A percentile compares a stretch with the other conserved stretches of the same genome.
phyloP scores from a whole-genome alignment of 1,140 invertebrate genomes.

The Listronotus oregonensis region DNA sequence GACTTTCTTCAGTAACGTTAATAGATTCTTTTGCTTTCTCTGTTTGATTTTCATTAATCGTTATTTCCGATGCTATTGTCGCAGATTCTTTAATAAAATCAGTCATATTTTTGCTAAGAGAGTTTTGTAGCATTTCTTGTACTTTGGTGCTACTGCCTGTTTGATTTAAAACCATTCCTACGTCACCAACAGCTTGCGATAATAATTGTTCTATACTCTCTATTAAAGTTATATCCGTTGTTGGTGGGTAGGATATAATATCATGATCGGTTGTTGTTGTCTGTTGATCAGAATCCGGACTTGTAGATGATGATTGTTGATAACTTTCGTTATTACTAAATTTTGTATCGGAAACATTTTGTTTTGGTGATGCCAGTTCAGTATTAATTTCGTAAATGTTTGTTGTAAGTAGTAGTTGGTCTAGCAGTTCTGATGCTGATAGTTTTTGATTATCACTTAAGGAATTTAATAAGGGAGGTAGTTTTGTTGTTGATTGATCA shows the following conservation, averaged over 20 bases:
- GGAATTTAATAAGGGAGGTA: conserved; percentile 22
- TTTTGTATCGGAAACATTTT: neutral
- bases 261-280: conserved; percentile 27
- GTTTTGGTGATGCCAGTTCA: conserved; percentile 31
- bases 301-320: neutral
- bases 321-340: neutral
- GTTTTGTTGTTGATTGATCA: neutral
- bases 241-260: conserved; percentile 14
- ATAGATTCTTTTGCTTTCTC: neutral
- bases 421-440: conserved; percentile 35
- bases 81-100: conserved; percentile 56
- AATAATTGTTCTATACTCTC: conserved; percentile 49
- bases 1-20: neutral
- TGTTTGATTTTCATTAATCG: no score
- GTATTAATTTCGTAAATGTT: conserved; percentile 52
- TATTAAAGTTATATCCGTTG: conserved; percentile 39
- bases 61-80: conserved; percentile 50
- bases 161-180: conserved; percentile 27
- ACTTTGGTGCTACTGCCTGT: conserved; percentile 33
- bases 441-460: conserved; percentile 26
- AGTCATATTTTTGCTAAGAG: conserved; percentile 49
- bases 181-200: conserved; percentile 46
- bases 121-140: conserved; percentile 31
- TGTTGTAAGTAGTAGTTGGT: conserved; percentile 46
- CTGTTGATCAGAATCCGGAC: neutral